These are phyloP conservation scores for Parnassius glacialis DNA, from an alignment of 2,888 invertebrate species.

Conservation along the genomic window DNA sequence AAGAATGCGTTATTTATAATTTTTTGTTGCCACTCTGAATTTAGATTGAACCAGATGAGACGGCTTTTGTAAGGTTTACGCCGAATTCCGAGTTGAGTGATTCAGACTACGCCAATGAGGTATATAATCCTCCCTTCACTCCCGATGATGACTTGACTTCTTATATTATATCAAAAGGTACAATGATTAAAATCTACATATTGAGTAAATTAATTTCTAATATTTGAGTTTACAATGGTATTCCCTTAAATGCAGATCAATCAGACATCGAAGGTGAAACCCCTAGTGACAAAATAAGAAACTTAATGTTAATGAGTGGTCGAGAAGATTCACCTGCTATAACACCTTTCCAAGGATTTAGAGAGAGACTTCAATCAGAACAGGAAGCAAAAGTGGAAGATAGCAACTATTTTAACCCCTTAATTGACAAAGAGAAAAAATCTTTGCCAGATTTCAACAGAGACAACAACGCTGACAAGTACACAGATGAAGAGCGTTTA, in stretches of 20 bases:
- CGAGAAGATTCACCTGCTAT: constrained; percentile 61
- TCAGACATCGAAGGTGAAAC: constrained; percentile 43
- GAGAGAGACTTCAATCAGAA: constrained; percentile 67
- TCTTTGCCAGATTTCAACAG: constrained; percentile 44
- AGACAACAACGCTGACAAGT: constrained; percentile 31
- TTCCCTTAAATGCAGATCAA: constrained; percentile 35
- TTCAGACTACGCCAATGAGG: constrained; percentile 89
- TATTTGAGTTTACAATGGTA: constrained; percentile 3
- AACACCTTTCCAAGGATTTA: constrained; percentile 68
- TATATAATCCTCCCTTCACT: constrained; percentile 86
- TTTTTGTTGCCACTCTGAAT: constrained; percentile 55
- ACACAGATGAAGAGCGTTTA: constrained; percentile 73
- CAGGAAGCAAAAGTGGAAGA: constrained; percentile 42
- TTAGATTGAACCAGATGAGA: constrained; percentile 83
- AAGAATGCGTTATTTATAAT: no score
- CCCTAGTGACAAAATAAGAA: constrained; percentile 65
- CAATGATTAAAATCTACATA: neutral
- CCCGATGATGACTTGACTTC: constrained; percentile 68
- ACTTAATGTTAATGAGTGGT: constrained; percentile 59
- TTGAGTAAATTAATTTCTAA: neutral
- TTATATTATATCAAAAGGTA: constrained; percentile 57
- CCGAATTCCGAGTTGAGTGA: constrained; percentile 83
- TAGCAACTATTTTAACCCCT: constrained; percentile 37
- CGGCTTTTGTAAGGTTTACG: constrained; percentile 90
- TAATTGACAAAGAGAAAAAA: constrained; percentile 63